Evolutionary conservation across 2,888 invertebrate species (phyloP), one percentile per base, ranked within the genome.

Genomic region (Morpho deidamia): DNA sequence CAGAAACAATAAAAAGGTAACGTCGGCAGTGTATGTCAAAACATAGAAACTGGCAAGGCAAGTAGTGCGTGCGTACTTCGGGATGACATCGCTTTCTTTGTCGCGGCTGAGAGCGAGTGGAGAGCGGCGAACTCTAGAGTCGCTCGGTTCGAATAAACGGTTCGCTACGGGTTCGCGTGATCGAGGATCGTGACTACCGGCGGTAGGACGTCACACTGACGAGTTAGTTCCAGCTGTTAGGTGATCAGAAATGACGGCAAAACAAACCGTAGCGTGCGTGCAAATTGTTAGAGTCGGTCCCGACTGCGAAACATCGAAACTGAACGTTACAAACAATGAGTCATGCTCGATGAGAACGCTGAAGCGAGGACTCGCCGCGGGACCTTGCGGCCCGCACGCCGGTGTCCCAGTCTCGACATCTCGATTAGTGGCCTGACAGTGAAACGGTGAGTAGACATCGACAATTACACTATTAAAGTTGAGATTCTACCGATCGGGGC

Each of bases 11-110:
- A 58, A 56, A 51, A 51, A 80, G 79, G 76, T 74, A 82, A 78
- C 74, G 79, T 78, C 79, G 85, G 83, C 84, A 81, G 81, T 85
- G 81, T 81, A 71, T 78, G 74, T 77, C 76, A 83, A 81, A 86
- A 86, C 87, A 88, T 88, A 88, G 87, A 88, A 80, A 86, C 87
- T 81, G 88, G 88, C 88, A 87, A 86, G 83, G 78, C 85, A 84
- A 82, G 83, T 78, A 72, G 71, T 83, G 83, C 86, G 87, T 85
- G 86, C 87, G 87, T 82, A 83, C 83, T 85, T 80, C 67, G 70
- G 67, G 69, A 23, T 23, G 23, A 23, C 23, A 23, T 23, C 23
- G 23, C 23, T 23, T 23, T 23, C 23, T 23, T 23, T 23, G 23
- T 23, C 23, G 23, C 23, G 23, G 23, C 23, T 23, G 23, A 23